Evolutionary conservation across 2,113 vertebrate genomes (phyloP).

Genomic region (Atherinomorus stipes): DNA sequence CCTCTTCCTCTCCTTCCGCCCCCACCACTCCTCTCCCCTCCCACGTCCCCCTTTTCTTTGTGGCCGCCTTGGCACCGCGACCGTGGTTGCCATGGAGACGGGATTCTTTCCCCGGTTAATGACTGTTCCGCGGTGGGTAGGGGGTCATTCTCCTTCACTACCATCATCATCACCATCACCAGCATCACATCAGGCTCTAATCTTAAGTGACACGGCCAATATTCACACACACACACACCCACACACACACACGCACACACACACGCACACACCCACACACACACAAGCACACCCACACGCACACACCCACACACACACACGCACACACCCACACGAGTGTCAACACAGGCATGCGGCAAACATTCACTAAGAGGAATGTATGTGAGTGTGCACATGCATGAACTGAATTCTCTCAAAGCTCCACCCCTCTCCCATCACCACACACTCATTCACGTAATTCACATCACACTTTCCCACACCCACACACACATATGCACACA

Average conservation of each 20-base stretch:
- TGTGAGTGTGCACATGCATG: neutral
- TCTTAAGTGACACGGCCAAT: constrained; percentile 80
- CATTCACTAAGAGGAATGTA: constrained; percentile 43
- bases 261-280: constrained; percentile 31
- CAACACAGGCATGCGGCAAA: constrained; percentile 39
- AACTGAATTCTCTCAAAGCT: constrained; percentile 4
- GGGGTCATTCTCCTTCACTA: constrained; percentile 71
- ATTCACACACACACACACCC: constrained; percentile 51
- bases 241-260: too few species aligned
- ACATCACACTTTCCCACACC: constrained; percentile 56
- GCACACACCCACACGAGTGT: constrained; percentile 20
- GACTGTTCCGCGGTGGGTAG: constrained; percentile 78
- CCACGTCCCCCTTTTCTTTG: constrained; percentile 68
- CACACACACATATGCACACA: constrained; percentile 41
- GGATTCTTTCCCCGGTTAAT: constrained; percentile 78
- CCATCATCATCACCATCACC: constrained; percentile 45
- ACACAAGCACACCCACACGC: constrained; percentile 30
- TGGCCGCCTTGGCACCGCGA: constrained; percentile 81
- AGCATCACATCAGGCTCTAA: constrained; percentile 70
- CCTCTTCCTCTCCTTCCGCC: constrained; percentile 37
- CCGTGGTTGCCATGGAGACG: constrained; percentile 79
- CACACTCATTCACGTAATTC: constrained; percentile 62
- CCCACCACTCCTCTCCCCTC: neutral
- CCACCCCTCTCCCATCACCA: constrained; percentile 22
- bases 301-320: constrained; percentile 15